Conservation (phyloP, 2,888 invertebrate genomes). For the Maniola hyperantus region DNA sequence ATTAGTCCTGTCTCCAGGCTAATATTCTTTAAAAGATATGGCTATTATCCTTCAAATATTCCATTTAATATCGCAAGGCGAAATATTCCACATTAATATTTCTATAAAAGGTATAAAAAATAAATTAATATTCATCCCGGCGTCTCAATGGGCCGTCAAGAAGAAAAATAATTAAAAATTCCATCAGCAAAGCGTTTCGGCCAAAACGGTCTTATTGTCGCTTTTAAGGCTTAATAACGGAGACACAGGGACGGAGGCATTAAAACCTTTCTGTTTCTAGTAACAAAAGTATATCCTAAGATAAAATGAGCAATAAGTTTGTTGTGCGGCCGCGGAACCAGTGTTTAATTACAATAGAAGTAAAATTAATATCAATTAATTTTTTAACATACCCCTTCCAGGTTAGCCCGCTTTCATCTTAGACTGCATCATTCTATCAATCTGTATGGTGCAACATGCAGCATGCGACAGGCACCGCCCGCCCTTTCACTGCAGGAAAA, state of each 20-base stretch:
- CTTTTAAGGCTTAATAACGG: conserved; percentile 73
- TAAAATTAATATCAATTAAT: neutral
- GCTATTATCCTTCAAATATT: neutral
- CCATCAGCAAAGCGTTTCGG: conserved; percentile 61
- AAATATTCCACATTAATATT: conserved; percentile 21
- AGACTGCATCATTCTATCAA: too few species aligned
- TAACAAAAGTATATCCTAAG: conserved; percentile 62
- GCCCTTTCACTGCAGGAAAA: too few species aligned
- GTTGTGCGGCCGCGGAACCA: conserved; percentile 36
- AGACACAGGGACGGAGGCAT: conserved; percentile 72
- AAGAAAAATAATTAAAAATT: conserved; percentile 54
- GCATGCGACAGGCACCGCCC: too few species aligned
- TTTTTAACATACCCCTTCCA: too few species aligned
- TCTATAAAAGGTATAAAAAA: conserved; percentile 23
- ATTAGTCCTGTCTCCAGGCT: neutral
- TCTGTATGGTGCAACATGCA: too few species aligned
- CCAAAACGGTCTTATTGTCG: conserved; percentile 64
- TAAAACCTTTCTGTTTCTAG: conserved; percentile 67
- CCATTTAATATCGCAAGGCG: neutral
- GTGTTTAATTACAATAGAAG: conserved; percentile 1
- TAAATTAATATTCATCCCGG: conserved; percentile 31
- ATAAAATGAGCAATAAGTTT: conserved; percentile 63
- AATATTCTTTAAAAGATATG: neutral
- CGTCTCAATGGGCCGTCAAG: conserved; percentile 39
- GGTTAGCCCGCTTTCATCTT: too few species aligned